Evolutionary conservation across 2,113 vertebrate genomes (phyloP), one percentile per base, ranked within the genome.

Genomic region (Pavo muticus): DNA sequence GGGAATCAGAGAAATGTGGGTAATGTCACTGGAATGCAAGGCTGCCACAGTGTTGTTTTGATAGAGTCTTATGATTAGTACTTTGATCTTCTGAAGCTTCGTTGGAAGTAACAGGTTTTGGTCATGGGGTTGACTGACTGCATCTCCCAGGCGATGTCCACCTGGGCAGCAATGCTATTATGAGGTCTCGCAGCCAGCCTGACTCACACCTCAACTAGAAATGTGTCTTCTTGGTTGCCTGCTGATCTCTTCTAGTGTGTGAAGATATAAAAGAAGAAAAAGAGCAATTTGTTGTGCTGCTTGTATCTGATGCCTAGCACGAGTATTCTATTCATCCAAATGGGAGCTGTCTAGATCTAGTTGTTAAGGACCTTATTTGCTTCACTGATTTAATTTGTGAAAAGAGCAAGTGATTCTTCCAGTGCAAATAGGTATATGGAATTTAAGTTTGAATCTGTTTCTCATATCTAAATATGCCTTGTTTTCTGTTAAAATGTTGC

Each of bases 61-160:
- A 48, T 69, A 57, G 5, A 17, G 37, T 89, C 91, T 84, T 27
- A 42, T 87, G 80, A 87, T 82, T 87, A 63, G 40, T 52, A 2
- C 65, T 85, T 96, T 88, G 76, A 90, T 95, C 85, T 88, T 68
- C 68, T 90, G 52, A 65, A 78, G 48, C 65, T 77, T 81, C 39
- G 21, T 14, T 74, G 50, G 39, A 61, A 95, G 10, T 77, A 60
- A 29, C 42, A 52, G 25, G 13, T 68, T 90, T 80, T 95, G 90
- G 72, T 90, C 75, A 84, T 72, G 79, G n/a, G 48, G 7, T 74
- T 77, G 61, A 37, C 23, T 54, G 75, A 15, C 18, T 64, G 23
- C 19, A 0, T 90, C 25, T 79, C 3, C 48, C 8, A 1, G 13
- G 10, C 39, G 76, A 20, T 4, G 1, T 45, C 6, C 4, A 42